A percentile compares a stretch with the other conserved stretches of the same genome.
phyloP scores from a whole-genome alignment of 2,797 vertebrate genomes.

The Botia kubotai region DNA sequence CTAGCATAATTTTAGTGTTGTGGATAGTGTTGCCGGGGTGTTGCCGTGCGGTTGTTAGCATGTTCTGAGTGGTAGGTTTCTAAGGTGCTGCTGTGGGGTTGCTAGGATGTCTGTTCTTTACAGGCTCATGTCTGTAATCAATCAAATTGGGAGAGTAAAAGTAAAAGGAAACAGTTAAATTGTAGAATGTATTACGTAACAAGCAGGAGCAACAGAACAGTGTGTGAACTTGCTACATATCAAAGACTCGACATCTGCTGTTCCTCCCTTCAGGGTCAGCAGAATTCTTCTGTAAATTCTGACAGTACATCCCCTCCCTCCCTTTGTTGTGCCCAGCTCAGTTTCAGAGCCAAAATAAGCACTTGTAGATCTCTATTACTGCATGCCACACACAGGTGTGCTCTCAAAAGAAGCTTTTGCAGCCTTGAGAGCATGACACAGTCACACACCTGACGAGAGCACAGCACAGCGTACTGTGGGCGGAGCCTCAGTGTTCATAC shows the following conservation, averaged over 20 bases:
- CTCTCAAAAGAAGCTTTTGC: constrained; percentile 71
- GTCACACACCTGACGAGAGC: constrained; percentile 61
- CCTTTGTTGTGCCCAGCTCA: neutral
- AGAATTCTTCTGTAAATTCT: constrained; percentile 63
- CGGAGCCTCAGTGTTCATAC: neutral
- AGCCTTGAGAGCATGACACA: constrained; percentile 75
- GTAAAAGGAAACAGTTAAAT: neutral
- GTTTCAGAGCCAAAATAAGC: constrained; percentile 59
- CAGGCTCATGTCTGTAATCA: neutral
- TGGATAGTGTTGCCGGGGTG: neutral
- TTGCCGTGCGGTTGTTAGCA: neutral
- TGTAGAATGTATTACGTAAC: constrained; percentile 14
- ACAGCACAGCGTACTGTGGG: neutral
- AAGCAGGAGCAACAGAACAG: neutral
- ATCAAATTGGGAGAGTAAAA: neutral
- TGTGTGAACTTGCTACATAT: constrained; percentile 52
- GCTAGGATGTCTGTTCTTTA: neutral
- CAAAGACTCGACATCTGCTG: constrained; percentile 73
- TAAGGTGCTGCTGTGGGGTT: neutral
- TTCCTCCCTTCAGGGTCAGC: constrained; percentile 60
- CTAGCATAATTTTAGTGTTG: no score
- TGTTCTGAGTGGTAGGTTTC: neutral
- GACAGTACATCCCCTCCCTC: constrained; percentile 45
- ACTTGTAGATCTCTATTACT: constrained; percentile 59
- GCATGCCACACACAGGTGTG: constrained; percentile 78